Conservation (phyloP, 2,113 vertebrate genomes). For the Saccopteryx bilineata region DNA sequence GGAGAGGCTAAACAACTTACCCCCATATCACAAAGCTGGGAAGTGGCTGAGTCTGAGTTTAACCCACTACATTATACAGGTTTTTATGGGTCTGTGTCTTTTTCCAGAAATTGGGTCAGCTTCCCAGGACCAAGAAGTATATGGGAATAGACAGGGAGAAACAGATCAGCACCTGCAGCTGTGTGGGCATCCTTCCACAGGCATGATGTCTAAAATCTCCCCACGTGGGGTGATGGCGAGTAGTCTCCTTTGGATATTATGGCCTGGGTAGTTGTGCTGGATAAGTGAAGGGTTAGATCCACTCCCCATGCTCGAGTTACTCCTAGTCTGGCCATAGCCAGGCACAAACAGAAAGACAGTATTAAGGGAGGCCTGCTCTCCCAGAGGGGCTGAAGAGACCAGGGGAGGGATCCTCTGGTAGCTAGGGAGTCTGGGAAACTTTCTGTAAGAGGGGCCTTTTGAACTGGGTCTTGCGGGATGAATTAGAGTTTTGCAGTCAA, state of each 20-base stretch:
- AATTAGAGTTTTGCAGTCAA: conserved; percentile 1
- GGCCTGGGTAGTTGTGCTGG: not conserved
- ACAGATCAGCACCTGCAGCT: not conserved
- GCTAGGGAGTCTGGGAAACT: not conserved
- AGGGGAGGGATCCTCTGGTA: not conserved
- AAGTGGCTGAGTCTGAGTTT: not conserved
- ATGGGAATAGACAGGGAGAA: not conserved
- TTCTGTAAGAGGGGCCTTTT: not conserved
- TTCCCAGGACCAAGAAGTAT: not conserved
- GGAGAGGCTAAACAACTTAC: not conserved
- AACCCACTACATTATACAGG: not conserved
- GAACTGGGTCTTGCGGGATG: conserved; percentile 1
- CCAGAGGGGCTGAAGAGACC: not conserved
- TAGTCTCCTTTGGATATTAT: not conserved
- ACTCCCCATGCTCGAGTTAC: not conserved
- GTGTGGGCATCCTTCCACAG: not conserved
- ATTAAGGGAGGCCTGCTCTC: not conserved
- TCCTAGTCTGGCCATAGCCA: not conserved
- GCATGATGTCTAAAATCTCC: not conserved
- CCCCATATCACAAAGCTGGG: not conserved
- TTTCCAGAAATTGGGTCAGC: not conserved
- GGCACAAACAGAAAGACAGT: not conserved
- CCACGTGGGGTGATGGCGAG: not conserved
- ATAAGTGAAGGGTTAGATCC: not conserved
- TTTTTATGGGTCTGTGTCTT: not conserved